These are phyloP conservation scores for Neotragus pygmaeus DNA, from an alignment of 2,113 vertebrate genomes.

Conservation along the genomic window DNA sequence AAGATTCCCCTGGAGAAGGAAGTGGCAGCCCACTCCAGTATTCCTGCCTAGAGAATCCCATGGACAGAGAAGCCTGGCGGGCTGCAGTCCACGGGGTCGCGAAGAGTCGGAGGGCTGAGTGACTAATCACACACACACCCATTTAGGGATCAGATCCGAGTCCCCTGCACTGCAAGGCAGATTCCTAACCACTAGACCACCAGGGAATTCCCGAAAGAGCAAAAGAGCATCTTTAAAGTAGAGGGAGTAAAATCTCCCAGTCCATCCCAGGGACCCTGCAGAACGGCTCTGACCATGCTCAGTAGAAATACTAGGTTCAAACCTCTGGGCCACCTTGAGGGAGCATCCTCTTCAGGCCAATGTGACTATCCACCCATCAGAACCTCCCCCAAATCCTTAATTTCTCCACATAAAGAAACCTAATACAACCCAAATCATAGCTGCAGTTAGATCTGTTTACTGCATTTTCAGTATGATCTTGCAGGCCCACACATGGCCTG, in stretches of 20 bases:
- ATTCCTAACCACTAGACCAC: neutral
- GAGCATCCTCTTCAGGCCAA: neutral
- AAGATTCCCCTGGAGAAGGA: neutral
- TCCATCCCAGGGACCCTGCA: neutral
- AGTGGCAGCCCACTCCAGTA: neutral
- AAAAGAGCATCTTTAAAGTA: neutral
- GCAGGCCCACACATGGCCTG: neutral
- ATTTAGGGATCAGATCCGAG: neutral
- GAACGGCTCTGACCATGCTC: neutral
- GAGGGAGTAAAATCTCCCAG: neutral
- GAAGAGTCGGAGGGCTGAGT: neutral
- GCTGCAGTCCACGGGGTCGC: rapidly evolving
- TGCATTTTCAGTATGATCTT: neutral
- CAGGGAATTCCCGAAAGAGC: neutral
- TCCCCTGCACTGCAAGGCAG: neutral
- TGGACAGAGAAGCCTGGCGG: neutral
- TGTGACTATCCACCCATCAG: neutral
- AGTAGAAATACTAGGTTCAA: neutral
- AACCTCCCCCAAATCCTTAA: neutral
- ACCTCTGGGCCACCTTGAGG: neutral
- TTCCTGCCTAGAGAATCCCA: neutral
- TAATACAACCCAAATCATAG: neutral
- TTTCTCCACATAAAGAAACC: neutral
- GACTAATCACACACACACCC: neutral
- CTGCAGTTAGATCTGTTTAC: neutral